Percentiles rank a stretch among this genome's conserved stretches.
These are phyloP conservation scores for Pseudopipra pipra DNA, from an alignment of 2,113 vertebrate genomes.

Conservation along the genomic window DNA sequence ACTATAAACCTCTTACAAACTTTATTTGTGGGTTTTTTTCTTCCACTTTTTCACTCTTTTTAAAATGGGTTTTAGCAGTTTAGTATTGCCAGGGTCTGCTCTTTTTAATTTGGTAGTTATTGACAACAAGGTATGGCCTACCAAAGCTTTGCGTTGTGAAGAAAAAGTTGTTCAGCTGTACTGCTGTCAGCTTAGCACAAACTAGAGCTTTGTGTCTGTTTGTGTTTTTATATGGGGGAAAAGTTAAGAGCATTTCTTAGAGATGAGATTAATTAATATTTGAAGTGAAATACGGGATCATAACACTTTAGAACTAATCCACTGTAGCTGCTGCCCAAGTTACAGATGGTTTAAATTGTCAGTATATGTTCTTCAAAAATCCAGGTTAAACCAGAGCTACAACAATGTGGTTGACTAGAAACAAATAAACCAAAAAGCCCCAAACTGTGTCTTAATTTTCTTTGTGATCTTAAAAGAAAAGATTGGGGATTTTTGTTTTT, in stretches of 20 bases:
- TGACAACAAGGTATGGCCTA: neutral
- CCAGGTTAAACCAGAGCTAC: neutral
- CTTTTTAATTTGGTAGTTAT: neutral
- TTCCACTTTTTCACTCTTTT: neutral
- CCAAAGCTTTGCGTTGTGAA: neutral
- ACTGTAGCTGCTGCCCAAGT: neutral
- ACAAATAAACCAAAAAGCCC: neutral
- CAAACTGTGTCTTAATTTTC: neutral
- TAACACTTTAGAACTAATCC: neutral
- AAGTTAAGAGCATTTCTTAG: neutral
- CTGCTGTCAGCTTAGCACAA: neutral
- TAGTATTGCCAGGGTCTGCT: neutral
- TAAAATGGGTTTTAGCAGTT: neutral
- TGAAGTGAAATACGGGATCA: neutral
- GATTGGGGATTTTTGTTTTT: too few species aligned
- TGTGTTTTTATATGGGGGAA: neutral
- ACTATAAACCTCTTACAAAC: neutral
- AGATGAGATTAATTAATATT: neutral
- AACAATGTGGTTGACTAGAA: neutral
- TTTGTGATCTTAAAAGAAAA: neutral
- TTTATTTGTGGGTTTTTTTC: neutral
- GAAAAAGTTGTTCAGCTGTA: neutral
- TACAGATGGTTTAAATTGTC: neutral
- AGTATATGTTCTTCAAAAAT: neutral
- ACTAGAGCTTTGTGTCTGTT: neutral